Evolutionary conservation across 2,888 invertebrate species (phyloP), one percentile per base, ranked within the genome.

Genomic region (Catocala sponsa): DNA sequence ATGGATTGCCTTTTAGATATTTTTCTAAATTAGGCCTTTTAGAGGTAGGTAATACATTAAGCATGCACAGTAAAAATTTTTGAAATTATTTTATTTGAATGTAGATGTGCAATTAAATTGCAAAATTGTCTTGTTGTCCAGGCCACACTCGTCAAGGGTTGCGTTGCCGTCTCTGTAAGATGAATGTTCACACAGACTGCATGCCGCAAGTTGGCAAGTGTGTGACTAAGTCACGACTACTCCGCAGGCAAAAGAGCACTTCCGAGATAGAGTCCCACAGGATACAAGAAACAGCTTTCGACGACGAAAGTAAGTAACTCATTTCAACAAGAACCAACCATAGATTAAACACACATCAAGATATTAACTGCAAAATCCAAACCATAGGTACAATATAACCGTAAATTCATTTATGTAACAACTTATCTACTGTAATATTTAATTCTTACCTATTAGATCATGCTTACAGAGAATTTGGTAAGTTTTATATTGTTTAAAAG

Each of bases 101-200:
- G 2, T 25, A 25, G 1, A 25, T 25, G 25, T 25, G 25, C 2
- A 2, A 25, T 25, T 25, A 25, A 25, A 25, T 25, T 25, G 25
- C 25, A 25, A 25, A 25, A 25, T 25, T 25, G 25, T 70, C 55
- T 57, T 51, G 55, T 60, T 66, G 62, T 43, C 5, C 76, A 98
- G 98, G 98, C 63, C 98, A 98, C 91, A 98, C 98, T 56, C 95
- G 98, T 51, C 98, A 98, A 91, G 98, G 98, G 12, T 92, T 98
- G 59, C 97, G 98, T 72, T 98, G 98, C 89, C 96, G 98, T 59
- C 95, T 98, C 70, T 98, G 98, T 91, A 98, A 98, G 91, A 96
- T 97, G 93, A 98, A 98, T 91, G 97, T 98, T 58, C 98, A 98
- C 91, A 96, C 97, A 49, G 98, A 98, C 89, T 98, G 98, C 91